Evolutionary conservation across 2,888 invertebrate genomes (phyloP), one percentile per base, ranked within the genome.

Genomic region (Orthonevra nobilis): DNA sequence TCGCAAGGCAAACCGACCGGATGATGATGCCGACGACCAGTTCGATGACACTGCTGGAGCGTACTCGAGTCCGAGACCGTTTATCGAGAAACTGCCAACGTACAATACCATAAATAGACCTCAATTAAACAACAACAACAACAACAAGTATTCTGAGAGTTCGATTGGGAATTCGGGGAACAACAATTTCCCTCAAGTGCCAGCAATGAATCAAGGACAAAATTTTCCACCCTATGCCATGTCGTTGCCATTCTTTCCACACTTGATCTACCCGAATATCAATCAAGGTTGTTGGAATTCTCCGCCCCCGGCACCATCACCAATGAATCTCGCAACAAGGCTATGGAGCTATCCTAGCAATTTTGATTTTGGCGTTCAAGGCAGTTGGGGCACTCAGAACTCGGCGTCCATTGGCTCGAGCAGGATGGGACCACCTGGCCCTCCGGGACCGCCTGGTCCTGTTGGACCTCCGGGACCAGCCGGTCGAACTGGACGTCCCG

Each of bases 381-480:
- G 69, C 0, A 42, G 34, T n/a, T 60, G 48, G 50, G 50, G 34
- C 7, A 14, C 17, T 12, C 36, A 23, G 3, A 72, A 46, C 32
- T 9, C 34, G 0, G 54, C 14, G 15, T 19, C 34, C 3, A 7
- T 7, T 14, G 46, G 15, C n/a, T 12, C 34, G 1, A 36, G 9
- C 20, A 38, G 48, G 1, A 7, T 38, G 2, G 44, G 20, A n/a
- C 44, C 4, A n/a, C 84, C 83, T 50, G 82, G 50, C 10, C 44
- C 70, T 6, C 26, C 34, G 0, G 52, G 72, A 0, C 68, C 40
- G 0, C 26, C 81, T 12, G 63, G 82, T 68, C 61, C 69, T 63
- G 46, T 82, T 72, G 26, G 70, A 63, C 46, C 83, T 81, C 85
- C 86, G 10, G 85, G 85, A 46, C 82, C 83, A 17, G 84, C 83